Percentiles rank a stretch among this genome's conserved stretches.
These are phyloP conservation scores for Cantharis rustica DNA, from an alignment of 2,888 invertebrate genomes.

Conservation along the genomic window DNA sequence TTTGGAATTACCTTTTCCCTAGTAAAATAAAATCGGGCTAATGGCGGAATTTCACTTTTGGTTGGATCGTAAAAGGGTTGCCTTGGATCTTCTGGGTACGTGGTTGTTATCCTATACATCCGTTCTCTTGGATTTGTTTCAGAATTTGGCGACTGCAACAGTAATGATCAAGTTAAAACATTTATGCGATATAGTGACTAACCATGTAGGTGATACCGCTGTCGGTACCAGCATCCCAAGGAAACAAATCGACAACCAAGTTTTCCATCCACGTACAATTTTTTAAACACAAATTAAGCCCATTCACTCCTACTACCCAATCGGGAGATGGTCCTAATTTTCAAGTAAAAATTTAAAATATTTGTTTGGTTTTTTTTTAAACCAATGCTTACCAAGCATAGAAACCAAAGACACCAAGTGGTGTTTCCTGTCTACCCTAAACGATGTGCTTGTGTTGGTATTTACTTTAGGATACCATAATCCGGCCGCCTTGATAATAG, in stretches of 20 bases:
- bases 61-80: constrained; percentile 89
- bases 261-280: constrained; percentile 93
- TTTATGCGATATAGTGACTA: constrained; percentile 36
- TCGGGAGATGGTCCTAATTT: constrained; percentile 89
- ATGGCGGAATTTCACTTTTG: constrained; percentile 71
- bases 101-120: constrained; percentile 88
- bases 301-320: constrained; percentile 94
- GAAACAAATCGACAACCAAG: constrained; percentile 82
- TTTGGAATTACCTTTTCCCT: constrained; percentile 75
- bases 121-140: constrained; percentile 80
- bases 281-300: constrained; percentile 82
- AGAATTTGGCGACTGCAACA: constrained; percentile 72
- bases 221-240: constrained; percentile 97
- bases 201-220: constrained; percentile 90
- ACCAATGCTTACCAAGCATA: constrained; percentile 70
- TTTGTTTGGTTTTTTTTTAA: not conserved
- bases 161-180: not conserved
- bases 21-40: constrained; percentile 81
- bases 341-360: not conserved
- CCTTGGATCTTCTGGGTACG: constrained; percentile 87
- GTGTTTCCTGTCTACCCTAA: constrained; percentile 82
- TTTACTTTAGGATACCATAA: constrained; percentile 90
- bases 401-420: constrained; percentile 86
- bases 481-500: constrained; percentile 87
- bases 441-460: constrained; percentile 78